Base-by-base conservation (phyloP, 2,113 vertebrate genomes). In the Anguilla japonica region DNA sequence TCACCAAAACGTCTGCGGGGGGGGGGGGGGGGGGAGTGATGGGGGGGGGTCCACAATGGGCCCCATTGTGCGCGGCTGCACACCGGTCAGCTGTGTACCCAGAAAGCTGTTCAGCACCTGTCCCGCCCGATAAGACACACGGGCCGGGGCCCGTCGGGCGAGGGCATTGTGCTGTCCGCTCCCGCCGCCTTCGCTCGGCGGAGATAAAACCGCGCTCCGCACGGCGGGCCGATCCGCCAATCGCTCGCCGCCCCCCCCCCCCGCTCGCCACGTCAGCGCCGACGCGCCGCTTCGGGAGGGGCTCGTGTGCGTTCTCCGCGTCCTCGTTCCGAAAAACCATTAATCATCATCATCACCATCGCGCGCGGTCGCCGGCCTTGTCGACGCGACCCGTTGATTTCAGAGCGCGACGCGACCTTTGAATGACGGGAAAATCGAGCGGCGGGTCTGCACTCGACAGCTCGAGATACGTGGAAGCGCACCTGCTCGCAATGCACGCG, bases 41-140 rank as follows among this genome's bases (percentile, higher is more conserved):
- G n/a, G 71, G 46, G 43, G 84, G 8, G 67, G 60, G 67, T 14
- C 34, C 56, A 67, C 79, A 85, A 75, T 43, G 13, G 57, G 7
- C 22, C 43, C 85, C 60, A 85, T 82, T 85, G n/a, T 85, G 57
- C 22, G 34, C 50, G 22, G 3, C 16, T 5, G 22, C 18, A 26
- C 43, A 82, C 83, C 56, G 80, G 20, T 75, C 50, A 82, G 84
- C 75, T 81, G 29, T 81, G 29, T 39, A 85, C 79, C 60, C 15
- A 16, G 34, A 40, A 8, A n/a, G n/a, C 87, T 84, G 83, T 84
- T 43, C 71, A 94, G 94, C 85, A 97, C 96, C 96, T 96, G 93
- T 97, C 82, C 75, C 53, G 29, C 53, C 34, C 22, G 78, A 87
- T 80, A 81, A 63, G 56, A 60, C 50, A 83, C 82, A 81, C 83